Evolutionary conservation across 2,113 vertebrate genomes (phyloP), one percentile per base, ranked within the genome.

Genomic region (Podocnemis expansa): DNA sequence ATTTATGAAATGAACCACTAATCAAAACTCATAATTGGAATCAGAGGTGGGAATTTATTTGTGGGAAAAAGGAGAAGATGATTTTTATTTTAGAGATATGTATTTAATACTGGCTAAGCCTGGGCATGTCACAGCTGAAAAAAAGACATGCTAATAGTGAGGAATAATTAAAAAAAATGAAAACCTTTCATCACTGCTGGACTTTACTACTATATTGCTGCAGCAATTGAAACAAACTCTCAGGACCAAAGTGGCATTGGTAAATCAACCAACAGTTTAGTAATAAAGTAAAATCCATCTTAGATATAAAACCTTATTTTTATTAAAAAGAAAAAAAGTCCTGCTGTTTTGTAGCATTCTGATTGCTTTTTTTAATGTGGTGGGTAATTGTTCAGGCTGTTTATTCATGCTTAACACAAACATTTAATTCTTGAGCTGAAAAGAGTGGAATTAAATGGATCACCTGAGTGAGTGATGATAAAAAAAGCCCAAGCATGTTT

Each of bases 371-470:
- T 3, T 25, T 60, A n/a, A 16, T 76, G 58, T 58, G 6, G 6
- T 79, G 75, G 91, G 51, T 78, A 85, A 67, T 47, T 91, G 73
- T 38, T 80, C 93, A 52, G 29, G 67, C 5, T 82, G 25, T 3
- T 49, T 94, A 87, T 58, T 88, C 51, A 47, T 92, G 31, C 84
- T 87, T 85, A 31, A 81, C 56, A 89, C 93, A 85, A 84, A 95
- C 92, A 24, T 41, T 85, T 31, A 8, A 60, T 76, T 88, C 89
- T 19, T 19, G 80, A 94, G 82, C 58, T 84, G 25, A 60, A 41
- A 52, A 89, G 79, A 83, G 9, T n/a, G 51, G 12, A 80, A 82
- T 92, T 87, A 93, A 95, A 91, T 90, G 75, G 82, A 49, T 95
- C 80, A 91, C 80, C 13, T 81, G 82, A 87, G 45, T 70, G 12